These are phyloP conservation scores for Eumaeus atala DNA, from an alignment of 1,140 invertebrate genomes.

Conservation along the genomic window DNA sequence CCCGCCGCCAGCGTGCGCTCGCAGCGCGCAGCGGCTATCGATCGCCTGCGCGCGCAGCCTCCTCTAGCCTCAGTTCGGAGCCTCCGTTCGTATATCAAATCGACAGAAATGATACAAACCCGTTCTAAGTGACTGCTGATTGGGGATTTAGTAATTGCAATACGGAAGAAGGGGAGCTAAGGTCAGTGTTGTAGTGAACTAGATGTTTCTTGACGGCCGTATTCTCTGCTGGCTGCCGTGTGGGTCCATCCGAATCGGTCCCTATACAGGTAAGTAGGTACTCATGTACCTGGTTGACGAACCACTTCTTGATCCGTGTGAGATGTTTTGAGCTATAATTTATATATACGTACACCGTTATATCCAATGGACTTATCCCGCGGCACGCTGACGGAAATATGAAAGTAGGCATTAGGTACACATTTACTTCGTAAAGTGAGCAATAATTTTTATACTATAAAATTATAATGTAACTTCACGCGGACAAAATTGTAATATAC, in stretches of 20 bases:
- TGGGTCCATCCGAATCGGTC: background rate
- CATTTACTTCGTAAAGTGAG: too few species aligned
- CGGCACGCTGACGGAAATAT: background rate
- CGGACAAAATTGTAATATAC: too few species aligned
- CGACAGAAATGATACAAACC: conserved; percentile 65
- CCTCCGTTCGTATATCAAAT: conserved; percentile 54
- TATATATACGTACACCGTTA: too few species aligned
- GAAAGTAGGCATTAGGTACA: background rate
- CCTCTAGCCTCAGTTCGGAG: conserved; percentile 45
- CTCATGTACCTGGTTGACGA: conserved; percentile 17
- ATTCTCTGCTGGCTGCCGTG: too few species aligned
- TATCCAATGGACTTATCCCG: background rate
- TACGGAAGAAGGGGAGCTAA: conserved; percentile 25
- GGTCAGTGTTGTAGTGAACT: conserved; percentile 34
- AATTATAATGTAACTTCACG: background rate
- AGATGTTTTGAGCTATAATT: too few species aligned
- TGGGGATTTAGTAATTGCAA: conserved; percentile 26
- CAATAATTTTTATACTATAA: background rate
- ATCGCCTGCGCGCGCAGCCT: conserved; percentile 66
- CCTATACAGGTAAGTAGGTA: conserved; percentile 29
- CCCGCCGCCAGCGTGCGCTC: conserved; percentile 37
- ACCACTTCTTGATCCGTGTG: conserved; percentile 14
- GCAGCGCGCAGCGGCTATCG: conserved; percentile 62
- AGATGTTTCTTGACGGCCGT: conserved; percentile 6
- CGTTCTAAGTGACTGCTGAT: conserved; percentile 48